Base-by-base conservation (phyloP, 2,797 vertebrate species). In the Harpagifer antarcticus region DNA sequence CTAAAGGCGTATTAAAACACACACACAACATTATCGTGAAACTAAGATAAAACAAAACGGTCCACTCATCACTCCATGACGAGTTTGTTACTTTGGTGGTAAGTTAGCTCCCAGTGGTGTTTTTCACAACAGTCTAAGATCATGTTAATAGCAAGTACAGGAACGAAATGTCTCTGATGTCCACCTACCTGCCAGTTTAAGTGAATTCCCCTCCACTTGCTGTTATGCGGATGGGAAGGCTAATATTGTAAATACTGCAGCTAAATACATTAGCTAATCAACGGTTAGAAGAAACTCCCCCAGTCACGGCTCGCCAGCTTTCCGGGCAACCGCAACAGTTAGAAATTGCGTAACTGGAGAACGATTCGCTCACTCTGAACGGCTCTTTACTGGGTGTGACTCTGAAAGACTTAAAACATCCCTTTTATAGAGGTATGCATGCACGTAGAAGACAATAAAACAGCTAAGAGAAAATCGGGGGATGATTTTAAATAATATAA, bases 251-350 rank as follows among this genome's bases (percentile, higher is more conserved):
- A 79, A 56, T 8, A 58, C 0, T 5, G 65, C 12, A 9, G 44
- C 43, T 47, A 74, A 65, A 58, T 7, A 57, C 80, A 59, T 57
- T 1, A n/a, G 64, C 49, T 54, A 9, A 19, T 23, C 17, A 4
- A 9, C 14, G 4, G 6, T 0, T 71, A 15, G 43, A 14, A 72
- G 59, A 48, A 52, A 55, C 55, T 49, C 37, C 17, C 40, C 73
- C 68, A 58, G 20, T 67, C 50, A 48, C 55, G 3, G 80, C 48
- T 87, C 73, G 76, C 61, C 79, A 76, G 90, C 87, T 83, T 85
- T 86, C 86, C 89, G 78, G 85, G 82, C 86, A 90, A 70, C 72
- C 52, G 81, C 81, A 75, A 79, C 64, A 65, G 84, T 81, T 72
- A 42, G 48, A 17, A 42, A 5, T 45, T 44, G 54, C 5, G 64